Evolutionary conservation across 2,113 vertebrate species (phyloP).

Genomic region (Muntiacus reevesi): DNA sequence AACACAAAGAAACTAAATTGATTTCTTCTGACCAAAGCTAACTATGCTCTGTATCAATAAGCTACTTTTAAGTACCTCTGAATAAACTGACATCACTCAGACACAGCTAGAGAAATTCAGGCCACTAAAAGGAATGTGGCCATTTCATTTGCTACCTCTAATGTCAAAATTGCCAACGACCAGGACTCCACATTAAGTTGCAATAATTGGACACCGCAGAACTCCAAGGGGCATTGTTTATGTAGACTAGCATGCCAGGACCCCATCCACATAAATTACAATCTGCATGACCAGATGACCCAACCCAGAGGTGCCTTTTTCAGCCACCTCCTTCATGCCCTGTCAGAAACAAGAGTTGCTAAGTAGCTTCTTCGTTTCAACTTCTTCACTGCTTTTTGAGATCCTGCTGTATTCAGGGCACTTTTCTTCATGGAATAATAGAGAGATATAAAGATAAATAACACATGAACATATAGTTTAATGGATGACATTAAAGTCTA

Average conservation of each 20-base stretch:
- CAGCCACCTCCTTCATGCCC: neutral
- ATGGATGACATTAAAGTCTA: neutral
- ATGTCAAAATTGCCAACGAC: neutral
- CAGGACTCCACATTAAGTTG: neutral
- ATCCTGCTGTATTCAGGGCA: neutral
- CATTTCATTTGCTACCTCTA: neutral
- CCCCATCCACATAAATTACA: neutral
- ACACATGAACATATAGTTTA: neutral
- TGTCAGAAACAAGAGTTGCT: neutral
- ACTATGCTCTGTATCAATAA: neutral
- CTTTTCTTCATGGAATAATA: neutral
- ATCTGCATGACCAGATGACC: neutral
- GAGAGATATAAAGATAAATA: constrained; percentile 43
- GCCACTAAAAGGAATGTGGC: neutral
- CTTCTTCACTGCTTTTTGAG: neutral
- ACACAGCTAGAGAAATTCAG: neutral
- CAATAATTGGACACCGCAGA: neutral
- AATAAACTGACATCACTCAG: neutral
- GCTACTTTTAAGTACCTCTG: neutral
- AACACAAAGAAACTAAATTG: neutral
- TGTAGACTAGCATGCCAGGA: neutral
- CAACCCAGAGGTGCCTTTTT: neutral
- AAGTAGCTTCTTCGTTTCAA: neutral
- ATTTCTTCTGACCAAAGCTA: neutral
- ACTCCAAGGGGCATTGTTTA: neutral